Conservation (phyloP, 2,888 invertebrate genomes). For the Parthenolecanium corni region DNA sequence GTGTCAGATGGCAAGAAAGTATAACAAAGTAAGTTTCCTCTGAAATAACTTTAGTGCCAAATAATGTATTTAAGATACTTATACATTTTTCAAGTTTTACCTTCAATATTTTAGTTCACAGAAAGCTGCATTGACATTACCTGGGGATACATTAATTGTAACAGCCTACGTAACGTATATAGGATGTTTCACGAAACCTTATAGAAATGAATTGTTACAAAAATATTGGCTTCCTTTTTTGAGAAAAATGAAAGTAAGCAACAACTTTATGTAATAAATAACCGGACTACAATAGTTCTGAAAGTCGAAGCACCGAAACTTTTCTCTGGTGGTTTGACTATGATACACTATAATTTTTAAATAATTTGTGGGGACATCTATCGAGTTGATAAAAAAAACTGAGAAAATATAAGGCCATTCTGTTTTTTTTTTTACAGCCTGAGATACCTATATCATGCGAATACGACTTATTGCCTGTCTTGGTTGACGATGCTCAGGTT, state of each 20-base stretch:
- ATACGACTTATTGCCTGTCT: slow-evolving; percentile 68
- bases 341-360: not conserved
- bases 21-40: slow-evolving; percentile 42
- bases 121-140: slow-evolving; percentile 61
- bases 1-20: slow-evolving; percentile 65
- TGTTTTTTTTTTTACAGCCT: slow-evolving; percentile 45
- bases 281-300: not conserved
- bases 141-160: slow-evolving; percentile 78
- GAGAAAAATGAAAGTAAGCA: slow-evolving; percentile 48
- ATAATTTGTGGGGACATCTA: too few relatives aligned
- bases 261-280: not conserved
- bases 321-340: too few relatives aligned
- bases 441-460: slow-evolving; percentile 68
- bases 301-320: not conserved
- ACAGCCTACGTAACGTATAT: slow-evolving; percentile 91
- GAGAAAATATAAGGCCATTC: too few relatives aligned
- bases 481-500: slow-evolving; percentile 84
- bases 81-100: not conserved
- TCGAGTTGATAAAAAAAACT: too few relatives aligned
- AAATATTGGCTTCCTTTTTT: slow-evolving; percentile 72
- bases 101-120: slow-evolving; percentile 45
- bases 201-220: slow-evolving; percentile 64
- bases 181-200: slow-evolving; percentile 80
- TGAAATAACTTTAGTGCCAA: not conserved
- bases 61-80: not conserved